phyloP scores from a whole-genome alignment of 2,113 vertebrate genomes.

The Pristiophorus japonicus region DNA sequence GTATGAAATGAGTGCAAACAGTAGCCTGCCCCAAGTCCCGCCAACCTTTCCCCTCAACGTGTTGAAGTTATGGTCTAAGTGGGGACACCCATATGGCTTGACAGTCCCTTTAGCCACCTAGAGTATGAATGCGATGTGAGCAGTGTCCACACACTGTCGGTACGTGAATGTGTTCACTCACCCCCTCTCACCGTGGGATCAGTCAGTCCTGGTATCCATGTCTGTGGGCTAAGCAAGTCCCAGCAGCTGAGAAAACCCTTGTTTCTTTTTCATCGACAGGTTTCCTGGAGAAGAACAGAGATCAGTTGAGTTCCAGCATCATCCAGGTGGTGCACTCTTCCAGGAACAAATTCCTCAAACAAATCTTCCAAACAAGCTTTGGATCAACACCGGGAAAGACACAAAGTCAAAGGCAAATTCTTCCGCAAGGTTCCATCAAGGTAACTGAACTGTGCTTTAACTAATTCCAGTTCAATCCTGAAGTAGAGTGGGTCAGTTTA shows the following conservation, averaged over 20 bases:
- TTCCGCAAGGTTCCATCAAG: slow-evolving; percentile 53
- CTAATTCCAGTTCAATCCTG: neutral
- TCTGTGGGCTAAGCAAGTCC: neutral
- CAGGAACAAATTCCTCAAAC: slow-evolving; percentile 75
- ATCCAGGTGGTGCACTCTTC: slow-evolving; percentile 75
- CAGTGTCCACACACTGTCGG: no score
- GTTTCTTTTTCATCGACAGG: slow-evolving; percentile 52
- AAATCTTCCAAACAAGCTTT: slow-evolving; percentile 64
- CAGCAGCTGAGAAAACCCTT: neutral
- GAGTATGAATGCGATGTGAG: no score
- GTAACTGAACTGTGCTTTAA: slow-evolving; percentile 43
- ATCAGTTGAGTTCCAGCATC: slow-evolving; percentile 73
- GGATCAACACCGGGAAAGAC: slow-evolving; percentile 42
- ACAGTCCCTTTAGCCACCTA: neutral
- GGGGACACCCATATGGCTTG: neutral
- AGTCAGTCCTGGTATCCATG: no score
- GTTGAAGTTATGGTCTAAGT: neutral
- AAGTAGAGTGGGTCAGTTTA: neutral
- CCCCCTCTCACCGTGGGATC: neutral
- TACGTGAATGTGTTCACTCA: neutral
- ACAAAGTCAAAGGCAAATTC: slow-evolving; percentile 50
- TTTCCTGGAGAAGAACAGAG: slow-evolving; percentile 93
- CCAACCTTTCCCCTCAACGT: neutral
- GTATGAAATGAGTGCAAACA: neutral
- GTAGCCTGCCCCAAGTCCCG: neutral